phyloP scores from a whole-genome alignment of 2,797 vertebrate species.

The Rhyacichthys aspro region DNA sequence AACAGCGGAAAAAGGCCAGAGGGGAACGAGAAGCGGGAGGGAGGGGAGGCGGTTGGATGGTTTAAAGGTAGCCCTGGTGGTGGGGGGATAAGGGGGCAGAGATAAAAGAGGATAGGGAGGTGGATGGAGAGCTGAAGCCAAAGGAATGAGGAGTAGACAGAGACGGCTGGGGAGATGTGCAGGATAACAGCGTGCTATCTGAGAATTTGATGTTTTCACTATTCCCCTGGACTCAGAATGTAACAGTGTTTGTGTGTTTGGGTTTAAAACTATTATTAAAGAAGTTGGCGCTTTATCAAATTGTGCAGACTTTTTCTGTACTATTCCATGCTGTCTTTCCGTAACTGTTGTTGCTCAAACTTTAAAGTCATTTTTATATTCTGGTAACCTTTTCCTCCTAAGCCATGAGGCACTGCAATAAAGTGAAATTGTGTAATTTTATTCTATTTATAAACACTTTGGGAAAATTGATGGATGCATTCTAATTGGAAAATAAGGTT shows the following conservation, averaged over 20 bases:
- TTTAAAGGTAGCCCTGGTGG: conserved; percentile 49
- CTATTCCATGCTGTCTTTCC: no score
- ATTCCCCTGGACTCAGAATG: neutral
- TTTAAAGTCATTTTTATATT: no score
- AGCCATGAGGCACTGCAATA: no score
- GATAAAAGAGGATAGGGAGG: conserved; percentile 26
- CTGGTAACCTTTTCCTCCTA: no score
- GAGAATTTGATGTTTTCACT: neutral
- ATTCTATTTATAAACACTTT: no score
- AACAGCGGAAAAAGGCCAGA: conserved; percentile 60
- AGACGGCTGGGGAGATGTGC: conserved; percentile 40
- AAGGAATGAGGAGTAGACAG: conserved; percentile 28
- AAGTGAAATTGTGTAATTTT: no score
- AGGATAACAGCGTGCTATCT: neutral
- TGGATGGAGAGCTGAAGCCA: conserved; percentile 16
- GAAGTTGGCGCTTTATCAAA: no score
- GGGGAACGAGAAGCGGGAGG: conserved; percentile 6
- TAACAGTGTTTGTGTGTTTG: conserved; percentile 3
- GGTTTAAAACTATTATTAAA: neutral
- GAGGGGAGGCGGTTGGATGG: conserved; percentile 16
- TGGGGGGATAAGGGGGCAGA: conserved; percentile 27
- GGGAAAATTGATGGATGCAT: no score
- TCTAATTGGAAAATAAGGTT: no score
- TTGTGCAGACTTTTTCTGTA: no score
- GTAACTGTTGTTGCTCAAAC: no score